Conservation (phyloP, 2,113 vertebrate species). For the Cryptotis parvus region DNA sequence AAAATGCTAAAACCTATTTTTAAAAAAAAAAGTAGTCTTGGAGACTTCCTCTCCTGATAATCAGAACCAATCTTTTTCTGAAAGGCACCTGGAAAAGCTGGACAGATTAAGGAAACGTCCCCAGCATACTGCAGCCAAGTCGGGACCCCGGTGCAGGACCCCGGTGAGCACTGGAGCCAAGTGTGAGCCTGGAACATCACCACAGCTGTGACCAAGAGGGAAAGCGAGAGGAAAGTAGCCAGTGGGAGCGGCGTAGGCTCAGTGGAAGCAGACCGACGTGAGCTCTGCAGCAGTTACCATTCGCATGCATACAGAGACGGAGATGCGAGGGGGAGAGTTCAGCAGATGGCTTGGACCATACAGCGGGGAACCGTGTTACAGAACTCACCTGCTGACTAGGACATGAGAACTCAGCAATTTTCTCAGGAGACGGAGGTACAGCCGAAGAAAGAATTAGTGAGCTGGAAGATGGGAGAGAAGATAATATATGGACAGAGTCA, state of each 20-base stretch:
- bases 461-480: neutral
- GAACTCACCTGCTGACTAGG: neutral
- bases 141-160: too few species aligned
- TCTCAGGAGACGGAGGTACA: neutral
- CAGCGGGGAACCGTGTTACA: neutral
- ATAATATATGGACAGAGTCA: neutral
- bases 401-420: neutral
- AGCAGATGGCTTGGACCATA: neutral
- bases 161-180: too few species aligned
- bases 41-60: neutral
- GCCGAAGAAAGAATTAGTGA: neutral
- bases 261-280: neutral
- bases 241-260: neutral
- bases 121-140: too few species aligned
- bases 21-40: neutral
- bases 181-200: too few species aligned
- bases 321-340: conserved; percentile 17
- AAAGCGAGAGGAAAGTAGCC: neutral
- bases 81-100: neutral
- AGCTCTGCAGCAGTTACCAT: neutral
- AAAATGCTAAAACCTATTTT: conserved; percentile 29
- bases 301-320: neutral
- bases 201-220: too few species aligned
- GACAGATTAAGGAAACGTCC: neutral
- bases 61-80: neutral